Conservation (phyloP, 2,797 vertebrate genomes). For the Rallus crepitans region DNA sequence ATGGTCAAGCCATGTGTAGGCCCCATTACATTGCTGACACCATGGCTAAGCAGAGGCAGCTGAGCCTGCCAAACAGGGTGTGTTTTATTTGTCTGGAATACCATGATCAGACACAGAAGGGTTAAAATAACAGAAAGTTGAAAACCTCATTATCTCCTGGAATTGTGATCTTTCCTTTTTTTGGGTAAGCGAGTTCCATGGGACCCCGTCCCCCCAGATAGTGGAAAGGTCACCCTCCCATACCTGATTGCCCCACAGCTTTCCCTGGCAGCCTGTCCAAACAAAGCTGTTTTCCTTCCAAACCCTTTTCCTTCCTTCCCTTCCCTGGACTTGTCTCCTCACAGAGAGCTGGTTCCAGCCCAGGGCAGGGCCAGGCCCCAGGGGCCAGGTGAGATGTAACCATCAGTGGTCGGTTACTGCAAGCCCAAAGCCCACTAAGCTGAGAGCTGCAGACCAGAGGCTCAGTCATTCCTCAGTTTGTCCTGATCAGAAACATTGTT, state of each 20-base stretch:
- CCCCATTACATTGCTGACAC: not conserved
- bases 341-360: not conserved
- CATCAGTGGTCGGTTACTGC: not conserved
- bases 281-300: constrained; percentile 38
- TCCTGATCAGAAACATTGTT: not conserved
- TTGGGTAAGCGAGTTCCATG: not conserved
- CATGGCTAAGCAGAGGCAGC: not conserved
- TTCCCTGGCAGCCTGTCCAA: not conserved
- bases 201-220: not conserved
- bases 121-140: constrained; percentile 54
- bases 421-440: not conserved
- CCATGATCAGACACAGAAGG: not conserved
- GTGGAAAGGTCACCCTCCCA: constrained; percentile 21
- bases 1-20: not conserved
- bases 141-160: not conserved
- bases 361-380: fast-evolving
- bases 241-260: constrained; percentile 4
- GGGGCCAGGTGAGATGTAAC: not conserved
- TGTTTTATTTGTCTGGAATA: constrained; percentile 40
- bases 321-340: not conserved
- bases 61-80: constrained; percentile 4
- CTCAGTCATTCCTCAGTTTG: not conserved
- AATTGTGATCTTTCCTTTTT: constrained; percentile 24
- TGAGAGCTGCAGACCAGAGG: not conserved
- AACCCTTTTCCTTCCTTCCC: constrained; percentile 47